A percentile compares a stretch with the other conserved stretches of the same genome.
phyloP scores from a whole-genome alignment of 2,888 invertebrate genomes.

The Drosophila paramelanica region DNA sequence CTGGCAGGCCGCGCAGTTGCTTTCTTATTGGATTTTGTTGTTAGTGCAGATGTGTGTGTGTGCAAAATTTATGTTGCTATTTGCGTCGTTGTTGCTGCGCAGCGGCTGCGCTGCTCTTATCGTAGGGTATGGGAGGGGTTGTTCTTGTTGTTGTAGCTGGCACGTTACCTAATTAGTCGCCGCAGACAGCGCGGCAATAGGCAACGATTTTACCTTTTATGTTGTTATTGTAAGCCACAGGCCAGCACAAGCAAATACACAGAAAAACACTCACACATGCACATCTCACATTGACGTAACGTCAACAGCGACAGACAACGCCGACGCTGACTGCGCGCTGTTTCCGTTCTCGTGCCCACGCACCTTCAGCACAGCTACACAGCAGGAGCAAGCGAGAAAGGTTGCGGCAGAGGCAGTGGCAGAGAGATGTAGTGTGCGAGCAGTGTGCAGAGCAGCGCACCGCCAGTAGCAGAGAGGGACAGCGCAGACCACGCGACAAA shows the following conservation, averaged over 20 bases:
- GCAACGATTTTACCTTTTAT: constrained; percentile 77
- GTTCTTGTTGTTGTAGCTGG: constrained; percentile 68
- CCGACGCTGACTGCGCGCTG: constrained; percentile 58
- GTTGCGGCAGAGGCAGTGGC: too few species aligned
- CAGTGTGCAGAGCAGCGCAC: constrained; percentile 3
- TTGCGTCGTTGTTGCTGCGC: constrained; percentile 74
- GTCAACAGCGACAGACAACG: constrained; percentile 61
- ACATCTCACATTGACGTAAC: constrained; percentile 70
- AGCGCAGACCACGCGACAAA: constrained; percentile 57
- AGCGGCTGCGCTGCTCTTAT: constrained; percentile 71
- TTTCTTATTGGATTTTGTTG: constrained; percentile 76
- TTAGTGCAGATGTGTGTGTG: constrained; percentile 37
- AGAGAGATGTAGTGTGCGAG: constrained; percentile 1
- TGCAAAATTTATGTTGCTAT: constrained; percentile 78
- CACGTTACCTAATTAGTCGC: constrained; percentile 83
- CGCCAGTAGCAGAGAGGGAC: constrained; percentile 8
- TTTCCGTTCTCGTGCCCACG: constrained; percentile 80
- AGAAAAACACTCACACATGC: constrained; percentile 10
- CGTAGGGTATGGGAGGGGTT: constrained; percentile 44
- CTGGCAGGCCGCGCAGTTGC: constrained; percentile 72
- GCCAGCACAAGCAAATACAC: constrained; percentile 45
- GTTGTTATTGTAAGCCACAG: constrained; percentile 59
- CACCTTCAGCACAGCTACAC: constrained; percentile 44
- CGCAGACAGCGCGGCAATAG: constrained; percentile 83
- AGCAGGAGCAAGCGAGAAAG: constrained; percentile 4